Conservation (phyloP, 2,888 invertebrate species). For the Sesia bembeciformis region DNA sequence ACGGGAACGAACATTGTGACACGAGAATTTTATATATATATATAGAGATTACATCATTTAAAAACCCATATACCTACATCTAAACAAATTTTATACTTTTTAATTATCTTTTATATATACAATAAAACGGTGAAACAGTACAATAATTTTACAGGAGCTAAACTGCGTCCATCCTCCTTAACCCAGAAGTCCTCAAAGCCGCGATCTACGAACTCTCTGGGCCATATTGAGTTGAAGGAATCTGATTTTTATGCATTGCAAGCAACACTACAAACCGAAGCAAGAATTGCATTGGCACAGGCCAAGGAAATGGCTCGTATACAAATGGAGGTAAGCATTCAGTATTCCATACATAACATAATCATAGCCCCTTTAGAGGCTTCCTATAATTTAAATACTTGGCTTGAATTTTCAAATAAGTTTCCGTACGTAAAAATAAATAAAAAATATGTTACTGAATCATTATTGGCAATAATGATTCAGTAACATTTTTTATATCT, state of each 20-base stretch:
- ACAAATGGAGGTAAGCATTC: constrained; percentile 84
- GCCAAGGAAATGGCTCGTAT: constrained; percentile 93
- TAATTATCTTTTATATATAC: background rate
- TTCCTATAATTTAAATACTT: too few species aligned
- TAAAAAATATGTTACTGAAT: too few species aligned
- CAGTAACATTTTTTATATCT: too few species aligned
- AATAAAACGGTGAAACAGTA: background rate
- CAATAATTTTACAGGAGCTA: constrained; percentile 34
- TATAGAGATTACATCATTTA: background rate
- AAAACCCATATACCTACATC: background rate
- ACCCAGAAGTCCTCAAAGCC: constrained; percentile 59
- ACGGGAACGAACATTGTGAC: too few species aligned
- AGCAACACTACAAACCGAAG: constrained; percentile 89
- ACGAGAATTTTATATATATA: too few species aligned
- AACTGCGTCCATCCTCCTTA: constrained; percentile 58
- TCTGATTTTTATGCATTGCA: constrained; percentile 88
- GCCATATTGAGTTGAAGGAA: constrained; percentile 68
- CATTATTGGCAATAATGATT: too few species aligned
- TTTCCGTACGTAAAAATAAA: too few species aligned
- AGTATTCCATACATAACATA: too few species aligned
- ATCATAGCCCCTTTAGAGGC: too few species aligned
- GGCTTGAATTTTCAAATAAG: too few species aligned
- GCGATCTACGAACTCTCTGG: constrained; percentile 63
- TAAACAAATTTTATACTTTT: background rate
- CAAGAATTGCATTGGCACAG: constrained; percentile 89